Base-by-base conservation (phyloP, 2,888 invertebrate genomes). In the Latrodectus elegans region DNA sequence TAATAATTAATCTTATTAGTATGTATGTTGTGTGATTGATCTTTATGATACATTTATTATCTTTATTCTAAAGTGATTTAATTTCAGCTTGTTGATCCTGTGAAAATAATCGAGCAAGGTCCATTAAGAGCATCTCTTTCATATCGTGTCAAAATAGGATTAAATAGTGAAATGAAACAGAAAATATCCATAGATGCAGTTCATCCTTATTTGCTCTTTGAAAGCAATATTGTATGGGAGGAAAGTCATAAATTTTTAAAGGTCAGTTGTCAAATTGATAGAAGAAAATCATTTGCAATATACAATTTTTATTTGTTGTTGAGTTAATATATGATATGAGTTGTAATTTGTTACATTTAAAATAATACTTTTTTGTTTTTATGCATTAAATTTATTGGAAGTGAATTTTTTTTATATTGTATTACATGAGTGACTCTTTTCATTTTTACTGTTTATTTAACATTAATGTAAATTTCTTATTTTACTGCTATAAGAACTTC, bases 201-300 rank as follows among this genome's bases (percentile, higher is more conserved):
- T 6, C 91, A 91, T 87, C 92, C 92, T 4, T 93, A 92, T 89
- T 81, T 93, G 65, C 91, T 91, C 80, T 93, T 93, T 90, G 90
- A 92, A 70, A 92, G 92, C 8, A 89, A 92, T 90, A 92, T 93
- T 9, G 90, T 91, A 53, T 93, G 93, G 93, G 91, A 92, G 77
- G 93, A 93, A 90, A 92, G 90, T 83, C 92, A 92, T 86, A 93
- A 93, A 90, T 92, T 93, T 86, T 90, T 93, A 53, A 93, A 93
- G 90, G 93, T 91, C 74, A 80, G 12, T 64, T 74, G 53, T 65
- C 15, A 6, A 38, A 38, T 38, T 38, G 38, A 38, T 38, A 38
- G 1, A 22, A 22, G 22, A 22, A 22, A 38, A 38, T 38, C 38
- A 38, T 6, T 38, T 38, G 6, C 38, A 38, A 38, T 38, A 38